Evolutionary conservation across 1,140 invertebrate species (phyloP).

Genomic region (Pseudomyrmex gracilis): DNA sequence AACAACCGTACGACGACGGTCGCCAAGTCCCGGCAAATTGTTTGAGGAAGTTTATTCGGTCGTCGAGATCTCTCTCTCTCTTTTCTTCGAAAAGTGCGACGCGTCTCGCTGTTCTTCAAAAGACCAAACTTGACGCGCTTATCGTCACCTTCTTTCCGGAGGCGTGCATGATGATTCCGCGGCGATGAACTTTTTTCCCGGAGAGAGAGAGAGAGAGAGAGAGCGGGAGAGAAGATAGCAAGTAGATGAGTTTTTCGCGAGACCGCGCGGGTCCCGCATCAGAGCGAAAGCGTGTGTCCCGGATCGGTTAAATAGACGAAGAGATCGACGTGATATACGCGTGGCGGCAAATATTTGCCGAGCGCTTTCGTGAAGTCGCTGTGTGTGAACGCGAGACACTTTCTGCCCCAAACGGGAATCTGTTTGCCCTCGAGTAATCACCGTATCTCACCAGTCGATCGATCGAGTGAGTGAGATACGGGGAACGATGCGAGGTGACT

Average conservation of each 20-base stretch:
- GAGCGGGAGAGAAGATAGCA: background rate
- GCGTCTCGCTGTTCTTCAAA: slow-evolving; percentile 13
- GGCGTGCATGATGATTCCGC: slow-evolving; percentile 8
- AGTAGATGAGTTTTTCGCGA: slow-evolving; percentile 27
- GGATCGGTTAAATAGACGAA: slow-evolving; percentile 49
- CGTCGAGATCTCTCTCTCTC: background rate
- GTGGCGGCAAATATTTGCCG: slow-evolving; percentile 56
- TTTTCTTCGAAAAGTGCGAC: background rate
- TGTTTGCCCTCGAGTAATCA: slow-evolving; percentile 52
- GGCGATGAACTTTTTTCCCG: slow-evolving; percentile 37
- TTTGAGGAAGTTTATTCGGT: slow-evolving; percentile 46
- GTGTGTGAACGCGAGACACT: slow-evolving; percentile 28
- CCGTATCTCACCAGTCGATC: slow-evolving; percentile 23
- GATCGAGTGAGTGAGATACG: slow-evolving; percentile 17
- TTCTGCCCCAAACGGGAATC: slow-evolving; percentile 36
- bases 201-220: background rate
- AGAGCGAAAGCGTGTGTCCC: background rate
- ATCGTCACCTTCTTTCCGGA: slow-evolving; percentile 1
- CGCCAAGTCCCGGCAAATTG: slow-evolving; percentile 34
- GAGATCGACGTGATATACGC: slow-evolving; percentile 36
- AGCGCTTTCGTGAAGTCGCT: slow-evolving; percentile 55
- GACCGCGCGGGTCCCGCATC: too few relatives aligned
- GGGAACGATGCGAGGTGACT: slow-evolving; percentile 13
- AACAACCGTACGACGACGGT: slow-evolving; percentile 1
- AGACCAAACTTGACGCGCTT: slow-evolving; percentile 37